Evolutionary conservation across 2,888 invertebrate species (phyloP).

Genomic region (Drosophila hamatofila): DNA sequence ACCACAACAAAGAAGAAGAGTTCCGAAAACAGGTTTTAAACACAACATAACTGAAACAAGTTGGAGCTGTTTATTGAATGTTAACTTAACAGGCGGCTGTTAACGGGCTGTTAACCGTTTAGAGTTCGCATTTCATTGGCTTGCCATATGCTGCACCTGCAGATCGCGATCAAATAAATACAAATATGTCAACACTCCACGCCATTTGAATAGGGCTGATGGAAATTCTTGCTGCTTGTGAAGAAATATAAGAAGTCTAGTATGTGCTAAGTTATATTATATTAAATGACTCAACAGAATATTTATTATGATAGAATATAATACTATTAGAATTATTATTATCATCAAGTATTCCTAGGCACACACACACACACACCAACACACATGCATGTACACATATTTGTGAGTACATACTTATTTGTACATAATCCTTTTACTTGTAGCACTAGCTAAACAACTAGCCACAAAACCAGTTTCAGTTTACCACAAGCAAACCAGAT

Average conservation of each 20-base stretch:
- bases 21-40: conserved; percentile 60
- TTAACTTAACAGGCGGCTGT: conserved; percentile 52
- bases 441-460: conserved; percentile 55
- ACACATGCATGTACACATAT: background rate
- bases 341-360: conserved; percentile 24
- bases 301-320: background rate
- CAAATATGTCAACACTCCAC: conserved; percentile 41
- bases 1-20: conserved; percentile 56
- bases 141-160: conserved; percentile 64
- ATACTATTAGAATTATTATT: conserved; percentile 1
- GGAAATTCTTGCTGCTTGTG: background rate
- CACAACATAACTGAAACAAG: conserved; percentile 68
- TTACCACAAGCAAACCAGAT: conserved; percentile 59
- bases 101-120: conserved; percentile 63
- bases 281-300: background rate
- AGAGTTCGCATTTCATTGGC: conserved; percentile 43
- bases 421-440: conserved; percentile 60
- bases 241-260: background rate
- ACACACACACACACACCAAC: conserved; percentile 12
- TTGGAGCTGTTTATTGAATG: conserved; percentile 59
- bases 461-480: conserved; percentile 51
- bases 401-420: conserved; percentile 21
- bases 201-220: conserved; percentile 24
- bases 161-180: conserved; percentile 61
- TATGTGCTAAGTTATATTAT: background rate